Evolutionary conservation across 2,113 vertebrate species (phyloP).

Genomic region (Ciconia maguari): DNA sequence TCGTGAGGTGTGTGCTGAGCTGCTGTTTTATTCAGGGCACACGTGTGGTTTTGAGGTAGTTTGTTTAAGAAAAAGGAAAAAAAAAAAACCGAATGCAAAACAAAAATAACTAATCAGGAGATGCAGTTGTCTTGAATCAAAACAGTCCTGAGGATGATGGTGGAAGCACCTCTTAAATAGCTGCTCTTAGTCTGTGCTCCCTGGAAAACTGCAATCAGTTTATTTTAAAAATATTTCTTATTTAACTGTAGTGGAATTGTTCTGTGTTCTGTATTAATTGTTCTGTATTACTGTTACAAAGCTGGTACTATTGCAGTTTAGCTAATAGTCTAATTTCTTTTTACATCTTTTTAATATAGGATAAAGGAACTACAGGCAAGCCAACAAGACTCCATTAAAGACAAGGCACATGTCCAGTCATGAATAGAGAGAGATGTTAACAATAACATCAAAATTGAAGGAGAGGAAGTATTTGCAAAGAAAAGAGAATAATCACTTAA

Average conservation of each 20-base stretch:
- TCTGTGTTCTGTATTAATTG: neutral
- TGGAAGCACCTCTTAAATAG: neutral
- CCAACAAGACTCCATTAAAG: neutral
- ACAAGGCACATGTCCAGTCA: neutral
- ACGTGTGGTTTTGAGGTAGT: fast-evolving
- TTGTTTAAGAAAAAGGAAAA: neutral
- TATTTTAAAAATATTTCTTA: neutral
- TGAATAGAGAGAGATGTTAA: neutral
- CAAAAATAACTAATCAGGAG: neutral
- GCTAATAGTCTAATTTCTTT: neutral
- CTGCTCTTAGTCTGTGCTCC: neutral
- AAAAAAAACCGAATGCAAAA: neutral
- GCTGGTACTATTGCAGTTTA: neutral
- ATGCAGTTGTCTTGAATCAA: neutral
- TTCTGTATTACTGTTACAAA: neutral
- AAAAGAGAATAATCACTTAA: neutral
- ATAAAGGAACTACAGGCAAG: neutral
- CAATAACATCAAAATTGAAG: neutral
- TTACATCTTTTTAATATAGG: neutral
- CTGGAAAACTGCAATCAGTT: neutral
- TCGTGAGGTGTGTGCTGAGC: neutral
- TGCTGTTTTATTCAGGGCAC: neutral
- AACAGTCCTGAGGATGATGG: neutral
- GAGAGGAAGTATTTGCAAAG: neutral
- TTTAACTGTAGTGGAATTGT: neutral